These are phyloP conservation scores for Koerneria pararmatus DNA, from an alignment of 2,888 invertebrate genomes.

Conservation along the genomic window DNA sequence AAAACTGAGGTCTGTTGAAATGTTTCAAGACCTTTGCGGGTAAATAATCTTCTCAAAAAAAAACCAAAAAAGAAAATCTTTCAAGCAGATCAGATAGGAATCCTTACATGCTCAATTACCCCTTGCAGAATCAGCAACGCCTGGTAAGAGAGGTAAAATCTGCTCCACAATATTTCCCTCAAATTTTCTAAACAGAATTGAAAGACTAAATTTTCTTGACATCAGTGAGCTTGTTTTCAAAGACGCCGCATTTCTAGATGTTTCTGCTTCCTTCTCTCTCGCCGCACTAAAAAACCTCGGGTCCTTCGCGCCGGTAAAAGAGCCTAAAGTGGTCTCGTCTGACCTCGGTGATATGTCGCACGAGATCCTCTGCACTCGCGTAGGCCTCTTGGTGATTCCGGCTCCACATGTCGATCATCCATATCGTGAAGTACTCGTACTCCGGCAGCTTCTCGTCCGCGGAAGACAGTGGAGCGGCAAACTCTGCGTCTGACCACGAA, in stretches of 20 bases:
- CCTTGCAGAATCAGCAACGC: too few species aligned
- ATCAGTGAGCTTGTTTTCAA: not conserved
- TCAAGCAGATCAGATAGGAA: too few species aligned
- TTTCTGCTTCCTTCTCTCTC: not conserved
- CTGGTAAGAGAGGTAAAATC: too few species aligned
- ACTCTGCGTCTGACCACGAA: constrained; percentile 1
- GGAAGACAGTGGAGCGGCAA: constrained; percentile 3
- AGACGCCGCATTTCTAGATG: not conserved
- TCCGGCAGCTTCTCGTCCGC: constrained; percentile 17
- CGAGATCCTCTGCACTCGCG: not conserved
- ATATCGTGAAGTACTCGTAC: constrained; percentile 14
- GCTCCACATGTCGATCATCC: constrained; percentile 18
- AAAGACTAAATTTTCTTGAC: not conserved
- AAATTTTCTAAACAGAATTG: too few species aligned
- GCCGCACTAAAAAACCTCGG: not conserved
- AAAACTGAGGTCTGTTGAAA: too few species aligned
- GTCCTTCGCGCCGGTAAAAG: not conserved
- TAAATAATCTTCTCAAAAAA: too few species aligned
- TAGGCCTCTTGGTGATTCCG: constrained; percentile 5
- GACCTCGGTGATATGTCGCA: constrained; percentile 7
- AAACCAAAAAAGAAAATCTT: too few species aligned
- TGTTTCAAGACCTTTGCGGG: too few species aligned
- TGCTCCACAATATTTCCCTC: too few species aligned
- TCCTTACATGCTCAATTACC: too few species aligned
- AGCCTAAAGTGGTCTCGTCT: not conserved